Conservation (phyloP, 1,140 invertebrate genomes). For the Ostrea denselamellosa region DNA sequence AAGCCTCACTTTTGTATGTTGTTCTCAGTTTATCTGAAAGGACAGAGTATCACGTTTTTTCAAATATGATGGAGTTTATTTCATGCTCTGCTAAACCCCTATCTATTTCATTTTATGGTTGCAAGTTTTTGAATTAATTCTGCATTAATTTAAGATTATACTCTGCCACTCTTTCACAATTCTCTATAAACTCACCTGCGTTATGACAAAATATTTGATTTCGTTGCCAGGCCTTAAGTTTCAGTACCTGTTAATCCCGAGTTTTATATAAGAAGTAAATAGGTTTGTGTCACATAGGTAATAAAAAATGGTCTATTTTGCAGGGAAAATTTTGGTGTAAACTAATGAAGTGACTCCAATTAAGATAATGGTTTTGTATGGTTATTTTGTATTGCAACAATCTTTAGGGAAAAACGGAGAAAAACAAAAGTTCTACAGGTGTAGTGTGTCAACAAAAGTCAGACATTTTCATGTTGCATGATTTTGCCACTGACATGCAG, state of each 20-base stretch:
- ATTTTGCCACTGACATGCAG: background rate
- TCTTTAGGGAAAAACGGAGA: background rate
- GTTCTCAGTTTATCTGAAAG: background rate
- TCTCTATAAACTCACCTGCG: background rate
- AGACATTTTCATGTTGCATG: background rate
- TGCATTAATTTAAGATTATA: conserved; percentile 40
- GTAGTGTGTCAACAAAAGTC: background rate
- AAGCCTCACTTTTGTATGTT: background rate
- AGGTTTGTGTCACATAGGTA: background rate
- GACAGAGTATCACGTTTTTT: background rate
- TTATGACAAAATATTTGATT: conserved; percentile 35
- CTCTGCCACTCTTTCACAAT: background rate
- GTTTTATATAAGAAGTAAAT: conserved; percentile 18
- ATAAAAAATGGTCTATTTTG: conserved; percentile 3
- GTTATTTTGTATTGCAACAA: background rate
- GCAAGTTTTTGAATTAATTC: conserved; percentile 36
- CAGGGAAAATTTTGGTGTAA: background rate
- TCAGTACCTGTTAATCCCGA: background rate
- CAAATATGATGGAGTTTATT: conserved; percentile 23
- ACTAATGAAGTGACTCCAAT: background rate
- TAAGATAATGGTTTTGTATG: background rate
- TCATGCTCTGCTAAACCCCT: conserved; percentile 24
- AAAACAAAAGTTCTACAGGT: background rate
- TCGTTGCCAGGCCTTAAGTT: background rate
- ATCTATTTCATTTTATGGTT: conserved; percentile 39